These are phyloP conservation scores for Cotesia congregata DNA, from an alignment of 2,888 invertebrate species.

Conservation along the genomic window DNA sequence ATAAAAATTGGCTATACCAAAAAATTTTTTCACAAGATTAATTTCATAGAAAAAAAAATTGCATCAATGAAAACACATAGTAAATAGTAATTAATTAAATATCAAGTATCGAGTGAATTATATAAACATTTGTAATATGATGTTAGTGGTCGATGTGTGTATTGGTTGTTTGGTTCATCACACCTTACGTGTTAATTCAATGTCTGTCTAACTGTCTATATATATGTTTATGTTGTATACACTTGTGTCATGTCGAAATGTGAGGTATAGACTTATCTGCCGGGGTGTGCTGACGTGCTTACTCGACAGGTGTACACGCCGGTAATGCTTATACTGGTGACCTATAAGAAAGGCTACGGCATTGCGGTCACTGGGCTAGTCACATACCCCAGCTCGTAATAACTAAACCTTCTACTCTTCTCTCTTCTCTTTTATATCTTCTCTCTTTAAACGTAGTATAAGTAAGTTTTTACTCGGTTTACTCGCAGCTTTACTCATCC, in stretches of 20 bases:
- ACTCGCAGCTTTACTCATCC: background rate
- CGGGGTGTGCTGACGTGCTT: slow-evolving; percentile 13
- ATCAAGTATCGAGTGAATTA: background rate
- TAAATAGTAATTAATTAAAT: background rate
- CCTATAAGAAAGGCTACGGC: slow-evolving; percentile 39
- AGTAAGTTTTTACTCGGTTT: background rate
- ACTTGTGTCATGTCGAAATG: slow-evolving; percentile 26
- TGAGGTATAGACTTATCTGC: slow-evolving; percentile 30
- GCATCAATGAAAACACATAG: background rate
- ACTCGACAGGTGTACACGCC: slow-evolving; percentile 34
- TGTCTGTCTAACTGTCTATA: slow-evolving; percentile 2
- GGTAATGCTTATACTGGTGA: slow-evolving; percentile 16
- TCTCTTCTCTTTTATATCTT: slow-evolving; percentile 3
- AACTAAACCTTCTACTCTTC: background rate
- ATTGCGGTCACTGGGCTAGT: slow-evolving; percentile 49
- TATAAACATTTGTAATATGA: background rate
- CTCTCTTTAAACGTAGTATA: background rate
- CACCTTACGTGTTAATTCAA: background rate
- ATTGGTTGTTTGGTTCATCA: background rate
- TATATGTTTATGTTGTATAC: background rate
- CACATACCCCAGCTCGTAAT: slow-evolving; percentile 32
- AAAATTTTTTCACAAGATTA: no score
- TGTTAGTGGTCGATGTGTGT: background rate
- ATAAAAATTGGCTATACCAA: no score
- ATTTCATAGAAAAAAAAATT: no score